Base-by-base conservation (phyloP, 1,140 invertebrate species). In the Battus philenor region DNA sequence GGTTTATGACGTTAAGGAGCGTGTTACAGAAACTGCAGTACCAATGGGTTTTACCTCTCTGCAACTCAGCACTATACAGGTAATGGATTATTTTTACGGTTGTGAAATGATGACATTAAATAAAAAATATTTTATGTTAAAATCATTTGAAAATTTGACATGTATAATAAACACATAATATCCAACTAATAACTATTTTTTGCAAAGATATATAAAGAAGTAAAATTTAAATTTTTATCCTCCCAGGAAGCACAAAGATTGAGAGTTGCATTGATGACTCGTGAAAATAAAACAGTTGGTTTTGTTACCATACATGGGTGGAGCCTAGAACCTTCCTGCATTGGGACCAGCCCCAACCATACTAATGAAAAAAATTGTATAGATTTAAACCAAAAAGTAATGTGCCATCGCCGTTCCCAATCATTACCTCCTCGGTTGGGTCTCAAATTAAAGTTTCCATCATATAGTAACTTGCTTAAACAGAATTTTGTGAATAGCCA, bases 1-100 rank as follows among this genome's bases (percentile, higher is more conserved):
- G 1, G 93, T 95, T 0, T 94, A 93, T 67, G 94, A 97, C 82
- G 94, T 98, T 0, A 89, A 93, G 44, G 97, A 98, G 76, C 88
- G 91, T 43, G 91, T 97, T 24, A 97, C 95, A 6, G 90, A 92
- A 55, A 95, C 93, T 0, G 88, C 92, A n/a, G 90, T 94, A 18
- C 92, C 93, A 4, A 87, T 95, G 56, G 93, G 93, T 2, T 91
- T 89, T 36, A 90, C 92, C 13, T 88, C 90, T 29, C 87, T 94
- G 36, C 61, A 71, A 18, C 63, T 87, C 2, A 88, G 88, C 46
- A 90, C 88, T 10, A 86, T 90, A 87, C 77, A 88, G 89, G 89
- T 89, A 56, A 63, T n/a, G n/a, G n/a, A n/a, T n/a, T n/a, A n/a
- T n/a, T n/a, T n/a, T n/a, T n/a, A n/a, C n/a, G n/a, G n/a, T n/a